Evolutionary conservation across 2,113 vertebrate species (phyloP).

Genomic region (Collichthys lucidus): DNA sequence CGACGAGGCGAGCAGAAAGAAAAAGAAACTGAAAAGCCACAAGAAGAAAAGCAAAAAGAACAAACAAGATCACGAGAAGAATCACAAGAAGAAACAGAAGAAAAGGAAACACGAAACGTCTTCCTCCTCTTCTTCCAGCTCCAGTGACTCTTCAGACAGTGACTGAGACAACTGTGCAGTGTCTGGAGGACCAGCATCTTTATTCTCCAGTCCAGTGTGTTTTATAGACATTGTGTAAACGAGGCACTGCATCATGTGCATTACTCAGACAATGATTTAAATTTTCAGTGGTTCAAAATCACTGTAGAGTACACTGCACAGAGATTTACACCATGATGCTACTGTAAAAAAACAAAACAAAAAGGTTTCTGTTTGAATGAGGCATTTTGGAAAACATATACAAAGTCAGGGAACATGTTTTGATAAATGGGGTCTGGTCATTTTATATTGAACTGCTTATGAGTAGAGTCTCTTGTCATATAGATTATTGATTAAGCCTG

Average conservation of each 20-base stretch:
- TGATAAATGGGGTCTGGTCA: not conserved
- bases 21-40: constrained; percentile 91
- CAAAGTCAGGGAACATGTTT: not conserved
- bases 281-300: not conserved
- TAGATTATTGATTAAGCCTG: too few species aligned
- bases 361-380: not conserved
- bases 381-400: not conserved
- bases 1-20: constrained; percentile 86
- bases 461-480: too few species aligned
- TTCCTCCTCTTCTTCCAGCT: constrained; percentile 85
- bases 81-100: constrained; percentile 89
- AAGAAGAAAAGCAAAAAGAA: constrained; percentile 94
- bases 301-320: not conserved
- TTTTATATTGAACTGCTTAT: not conserved
- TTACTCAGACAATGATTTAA: not conserved
- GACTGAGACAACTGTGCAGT: constrained; percentile 73
- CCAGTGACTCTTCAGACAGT: constrained; percentile 86
- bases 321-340: not conserved
- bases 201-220: constrained; percentile 6
- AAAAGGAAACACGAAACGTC: constrained; percentile 84
- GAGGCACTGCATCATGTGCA: not conserved
- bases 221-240: not conserved
- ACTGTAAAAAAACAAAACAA: not conserved
- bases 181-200: constrained; percentile 13
- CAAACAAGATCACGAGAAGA: constrained; percentile 86